Evolutionary conservation across 2,888 invertebrate species (phyloP), one percentile per base, ranked within the genome.

Genomic region (Polydrusus cervinus): DNA sequence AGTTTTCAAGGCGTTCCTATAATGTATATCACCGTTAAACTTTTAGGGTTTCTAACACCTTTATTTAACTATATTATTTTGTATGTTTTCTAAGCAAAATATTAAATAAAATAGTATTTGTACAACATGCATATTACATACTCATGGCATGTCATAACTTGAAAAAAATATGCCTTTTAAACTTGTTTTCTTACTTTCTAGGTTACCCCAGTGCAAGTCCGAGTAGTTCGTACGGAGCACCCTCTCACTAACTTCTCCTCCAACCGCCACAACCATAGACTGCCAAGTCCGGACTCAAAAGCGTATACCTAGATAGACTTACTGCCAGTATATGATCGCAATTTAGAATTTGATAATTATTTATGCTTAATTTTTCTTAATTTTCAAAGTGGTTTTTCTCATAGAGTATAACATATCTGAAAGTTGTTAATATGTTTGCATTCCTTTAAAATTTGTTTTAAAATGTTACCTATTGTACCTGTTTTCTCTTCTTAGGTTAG

Each of bases 181-280:
- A 25, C 1, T 25, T 47, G 5, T 16, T 16, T 47, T 47, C 49
- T 47, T 16, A 49, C 8, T 8, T 11, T 38, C 38, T 60, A 71
- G 62, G 71, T 47, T 76, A 76, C 34, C 73, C 64, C 5, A 68
- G 47, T 68, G 62, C 66, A 51, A 60, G 34, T 30, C 71, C 76
- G 10, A 69, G 73, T 25, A 76, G 76, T 49, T 82, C 82, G 69
- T 84, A 84, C 55, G 81, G 82, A 18, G 80, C 80, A 34, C 83
- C 81, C 14, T 43, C 43, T 13, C 49, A 62, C n/a, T 71, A 62
- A 62, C 34, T 13, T 47, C 13, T 65, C 61, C 38, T 18, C 18
- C 53, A 55, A 47, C 40, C 40, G 68, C 60, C 62, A 34, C 47
- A 51, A 66, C 38, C 40, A 72, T 73, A 61, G 73, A 71, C 13